Percentiles rank a stretch among this genome's conserved stretches.
These are phyloP conservation scores for Oncorhynchus nerka DNA, from an alignment of 2,113 vertebrate genomes.

Conservation along the genomic window DNA sequence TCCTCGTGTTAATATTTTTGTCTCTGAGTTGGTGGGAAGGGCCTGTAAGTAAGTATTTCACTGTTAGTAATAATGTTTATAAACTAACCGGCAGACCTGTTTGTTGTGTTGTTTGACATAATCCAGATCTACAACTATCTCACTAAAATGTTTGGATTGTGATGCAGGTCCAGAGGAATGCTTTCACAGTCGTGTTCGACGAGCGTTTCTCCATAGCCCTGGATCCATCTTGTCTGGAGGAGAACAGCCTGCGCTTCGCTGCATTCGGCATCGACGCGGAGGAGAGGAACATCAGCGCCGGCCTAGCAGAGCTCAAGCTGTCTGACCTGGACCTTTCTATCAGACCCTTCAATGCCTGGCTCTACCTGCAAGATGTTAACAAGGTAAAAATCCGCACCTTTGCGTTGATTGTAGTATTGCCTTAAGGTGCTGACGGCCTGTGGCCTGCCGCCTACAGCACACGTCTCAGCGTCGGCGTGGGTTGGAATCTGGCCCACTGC, in stretches of 20 bases:
- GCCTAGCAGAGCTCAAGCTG: conserved; percentile 89
- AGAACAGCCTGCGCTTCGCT: conserved; percentile 86
- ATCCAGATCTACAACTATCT: background rate
- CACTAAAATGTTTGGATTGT: background rate
- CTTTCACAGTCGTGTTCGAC: conserved; percentile 87
- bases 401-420: background rate
- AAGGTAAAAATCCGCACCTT: conserved; percentile 71
- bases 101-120: background rate
- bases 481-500: no score
- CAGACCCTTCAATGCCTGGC: conserved; percentile 91
- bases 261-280: conserved; percentile 88
- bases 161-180: conserved; percentile 84
- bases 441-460: no score
- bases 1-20: no score
- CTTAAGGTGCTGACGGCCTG: no score
- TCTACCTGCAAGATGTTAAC: conserved; percentile 93
- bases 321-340: conserved; percentile 85
- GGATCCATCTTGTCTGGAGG: conserved; percentile 80
- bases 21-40: no score
- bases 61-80: no score
- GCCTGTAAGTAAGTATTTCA: no score
- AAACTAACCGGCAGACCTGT: no score
- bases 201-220: conserved; percentile 88
- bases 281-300: conserved; percentile 85
- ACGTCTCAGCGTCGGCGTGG: no score